phyloP scores from a whole-genome alignment of 2,797 vertebrate genomes.

The Pempheris klunzingeri region DNA sequence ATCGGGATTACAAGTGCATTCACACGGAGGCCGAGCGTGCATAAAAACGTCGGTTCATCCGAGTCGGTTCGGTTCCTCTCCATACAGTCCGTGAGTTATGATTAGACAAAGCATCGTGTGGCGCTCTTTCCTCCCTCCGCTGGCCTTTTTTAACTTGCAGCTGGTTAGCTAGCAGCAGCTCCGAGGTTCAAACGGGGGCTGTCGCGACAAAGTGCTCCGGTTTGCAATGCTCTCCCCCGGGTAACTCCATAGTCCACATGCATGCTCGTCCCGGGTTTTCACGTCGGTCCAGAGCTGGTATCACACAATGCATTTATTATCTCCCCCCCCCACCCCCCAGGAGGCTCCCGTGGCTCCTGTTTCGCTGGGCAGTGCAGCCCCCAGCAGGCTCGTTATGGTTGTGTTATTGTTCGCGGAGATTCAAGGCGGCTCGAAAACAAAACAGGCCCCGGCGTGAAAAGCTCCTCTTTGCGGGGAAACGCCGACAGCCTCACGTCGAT shows the following conservation, averaged over 20 bases:
- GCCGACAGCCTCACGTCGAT: conserved; percentile 3
- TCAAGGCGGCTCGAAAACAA: conserved; percentile 84
- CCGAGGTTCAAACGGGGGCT: conserved; percentile 54
- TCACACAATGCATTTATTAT: conserved; percentile 37
- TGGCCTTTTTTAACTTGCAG: conserved; percentile 47
- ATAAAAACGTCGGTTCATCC: conserved; percentile 51
- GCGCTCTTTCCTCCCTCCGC: conserved; percentile 54
- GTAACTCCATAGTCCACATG: conserved; percentile 51
- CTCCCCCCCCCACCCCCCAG: no score
- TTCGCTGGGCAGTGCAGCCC: conserved; percentile 38
- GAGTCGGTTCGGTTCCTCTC: conserved; percentile 38
- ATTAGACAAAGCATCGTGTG: conserved; percentile 67
- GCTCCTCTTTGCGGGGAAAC: conserved; percentile 24
- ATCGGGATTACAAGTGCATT: conserved; percentile 13
- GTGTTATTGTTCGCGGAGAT: conserved; percentile 85
- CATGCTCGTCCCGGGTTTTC: conserved; percentile 43
- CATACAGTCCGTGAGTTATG: conserved; percentile 34
- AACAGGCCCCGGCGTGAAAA: conserved; percentile 74
- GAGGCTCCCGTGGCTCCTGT: conserved; percentile 32
- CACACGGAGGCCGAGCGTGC: conserved; percentile 29
- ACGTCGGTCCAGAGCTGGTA: conserved; percentile 36
- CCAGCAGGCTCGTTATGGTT: conserved; percentile 60
- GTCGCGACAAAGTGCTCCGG: conserved; percentile 47
- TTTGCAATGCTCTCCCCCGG: conserved; percentile 27
- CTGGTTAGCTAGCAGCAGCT: conserved; percentile 42